These are phyloP conservation scores for Brachyrhaphis roseni DNA, from an alignment of 2,797 vertebrate species.

Conservation along the genomic window DNA sequence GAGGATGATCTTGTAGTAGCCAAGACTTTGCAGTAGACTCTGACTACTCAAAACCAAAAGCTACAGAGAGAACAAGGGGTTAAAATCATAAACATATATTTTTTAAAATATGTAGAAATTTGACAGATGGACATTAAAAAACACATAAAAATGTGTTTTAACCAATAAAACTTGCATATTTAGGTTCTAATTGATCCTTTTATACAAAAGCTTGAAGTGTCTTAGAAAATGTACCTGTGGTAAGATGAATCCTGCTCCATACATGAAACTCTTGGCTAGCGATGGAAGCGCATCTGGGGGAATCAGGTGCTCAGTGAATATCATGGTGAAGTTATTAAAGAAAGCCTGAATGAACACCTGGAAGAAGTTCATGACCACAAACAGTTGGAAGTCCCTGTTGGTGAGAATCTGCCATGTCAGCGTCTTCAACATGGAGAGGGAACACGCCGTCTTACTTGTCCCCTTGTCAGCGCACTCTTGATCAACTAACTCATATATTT, in stretches of 20 bases:
- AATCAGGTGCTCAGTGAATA: conserved; percentile 90
- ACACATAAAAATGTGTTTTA: neutral
- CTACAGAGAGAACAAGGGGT: conserved; percentile 66
- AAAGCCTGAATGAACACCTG: conserved; percentile 91
- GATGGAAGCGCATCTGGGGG: conserved; percentile 84
- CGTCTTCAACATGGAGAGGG: conserved; percentile 74
- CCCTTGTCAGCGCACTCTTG: neutral
- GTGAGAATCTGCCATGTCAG: conserved; percentile 86
- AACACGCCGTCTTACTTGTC: conserved; percentile 52
- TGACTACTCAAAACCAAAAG: conserved; percentile 87
- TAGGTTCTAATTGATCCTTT: neutral
- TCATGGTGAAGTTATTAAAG: conserved; percentile 92
- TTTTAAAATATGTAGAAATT: neutral
- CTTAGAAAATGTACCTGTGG: conserved; percentile 84
- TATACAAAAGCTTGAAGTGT: neutral
- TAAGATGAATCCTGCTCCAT: conserved; percentile 91
- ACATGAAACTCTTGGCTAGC: conserved; percentile 87
- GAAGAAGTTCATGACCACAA: conserved; percentile 92
- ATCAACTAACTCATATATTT: conserved; percentile 22
- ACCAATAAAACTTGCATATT: neutral
- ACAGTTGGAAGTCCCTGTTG: conserved; percentile 86
- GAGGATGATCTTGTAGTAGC: conserved; percentile 91
- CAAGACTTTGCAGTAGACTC: conserved; percentile 78
- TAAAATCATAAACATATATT: neutral
- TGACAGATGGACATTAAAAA: neutral